Conservation (phyloP, 2,888 invertebrate genomes). For the Yponomeuta evonymella region DNA sequence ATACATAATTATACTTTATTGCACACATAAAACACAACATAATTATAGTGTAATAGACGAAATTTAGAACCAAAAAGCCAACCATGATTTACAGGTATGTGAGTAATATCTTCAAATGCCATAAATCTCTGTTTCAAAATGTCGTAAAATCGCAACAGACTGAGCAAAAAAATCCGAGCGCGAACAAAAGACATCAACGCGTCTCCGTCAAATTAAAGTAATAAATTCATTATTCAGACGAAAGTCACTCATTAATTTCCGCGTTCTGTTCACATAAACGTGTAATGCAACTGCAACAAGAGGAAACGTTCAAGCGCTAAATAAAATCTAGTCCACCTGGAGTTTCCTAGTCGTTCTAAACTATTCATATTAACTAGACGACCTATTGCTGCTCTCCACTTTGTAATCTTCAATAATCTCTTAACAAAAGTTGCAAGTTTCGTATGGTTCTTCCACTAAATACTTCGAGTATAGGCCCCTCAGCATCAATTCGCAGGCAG, state of each 20-base stretch:
- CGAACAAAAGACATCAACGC: slow-evolving; percentile 27
- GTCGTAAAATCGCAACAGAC: not conserved
- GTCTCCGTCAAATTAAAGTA: slow-evolving; percentile 6
- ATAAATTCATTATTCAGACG: not conserved
- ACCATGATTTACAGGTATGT: no score
- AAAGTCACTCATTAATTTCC: slow-evolving; percentile 3
- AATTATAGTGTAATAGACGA: no score
- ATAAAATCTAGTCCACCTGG: slow-evolving; percentile 42
- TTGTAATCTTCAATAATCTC: not conserved
- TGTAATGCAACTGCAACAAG: not conserved
- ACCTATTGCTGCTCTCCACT: not conserved
- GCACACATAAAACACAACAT: no score
- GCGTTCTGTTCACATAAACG: not conserved
- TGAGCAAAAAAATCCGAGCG: slow-evolving; percentile 3
- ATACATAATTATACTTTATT: no score
- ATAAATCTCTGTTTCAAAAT: not conserved
- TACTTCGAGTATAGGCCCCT: not conserved
- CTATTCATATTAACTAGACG: not conserved
- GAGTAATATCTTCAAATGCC: not conserved
- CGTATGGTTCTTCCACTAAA: not conserved
- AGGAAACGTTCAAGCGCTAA: slow-evolving; percentile 9
- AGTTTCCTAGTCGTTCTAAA: slow-evolving; percentile 53
- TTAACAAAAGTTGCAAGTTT: not conserved
- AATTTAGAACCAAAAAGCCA: no score
- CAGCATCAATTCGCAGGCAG: slow-evolving; percentile 10